phyloP scores from a whole-genome alignment of 2,888 invertebrate species.

The Notodonta dromedarius region DNA sequence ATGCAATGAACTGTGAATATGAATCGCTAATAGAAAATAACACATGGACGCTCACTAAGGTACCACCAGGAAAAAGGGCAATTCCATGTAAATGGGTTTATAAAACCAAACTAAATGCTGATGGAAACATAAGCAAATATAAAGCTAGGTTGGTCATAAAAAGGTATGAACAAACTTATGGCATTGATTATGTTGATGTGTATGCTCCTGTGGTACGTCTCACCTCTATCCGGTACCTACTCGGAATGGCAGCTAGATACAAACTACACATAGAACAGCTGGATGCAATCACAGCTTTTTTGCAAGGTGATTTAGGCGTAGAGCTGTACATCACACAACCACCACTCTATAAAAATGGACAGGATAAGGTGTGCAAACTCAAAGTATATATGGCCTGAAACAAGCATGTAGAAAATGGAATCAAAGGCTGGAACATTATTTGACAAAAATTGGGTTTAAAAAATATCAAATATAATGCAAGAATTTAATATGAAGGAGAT shows the following conservation, averaged over 20 bases:
- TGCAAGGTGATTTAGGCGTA: neutral
- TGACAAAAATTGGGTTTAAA: no score
- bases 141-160: no score
- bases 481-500: no score
- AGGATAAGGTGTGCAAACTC: no score
- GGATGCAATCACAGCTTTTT: neutral
- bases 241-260: neutral
- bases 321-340: neutral
- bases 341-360: neutral
- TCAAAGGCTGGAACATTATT: no score
- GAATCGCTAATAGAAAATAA: neutral
- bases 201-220: no score
- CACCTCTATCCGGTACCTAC: no score
- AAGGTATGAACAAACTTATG: no score
- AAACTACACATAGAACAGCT: neutral
- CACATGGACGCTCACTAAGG: neutral
- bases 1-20: neutral
- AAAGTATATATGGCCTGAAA: no score
- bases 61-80: neutral
- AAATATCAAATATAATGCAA: no score
- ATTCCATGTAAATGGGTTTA: slow-evolving; percentile 1
- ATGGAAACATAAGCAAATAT: neutral
- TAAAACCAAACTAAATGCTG: neutral
- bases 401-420: no score
- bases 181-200: no score